A percentile compares a stretch with the other conserved stretches of the same genome.
phyloP scores from a whole-genome alignment of 1,140 invertebrate genomes.

The Apocrypta bakeri region DNA sequence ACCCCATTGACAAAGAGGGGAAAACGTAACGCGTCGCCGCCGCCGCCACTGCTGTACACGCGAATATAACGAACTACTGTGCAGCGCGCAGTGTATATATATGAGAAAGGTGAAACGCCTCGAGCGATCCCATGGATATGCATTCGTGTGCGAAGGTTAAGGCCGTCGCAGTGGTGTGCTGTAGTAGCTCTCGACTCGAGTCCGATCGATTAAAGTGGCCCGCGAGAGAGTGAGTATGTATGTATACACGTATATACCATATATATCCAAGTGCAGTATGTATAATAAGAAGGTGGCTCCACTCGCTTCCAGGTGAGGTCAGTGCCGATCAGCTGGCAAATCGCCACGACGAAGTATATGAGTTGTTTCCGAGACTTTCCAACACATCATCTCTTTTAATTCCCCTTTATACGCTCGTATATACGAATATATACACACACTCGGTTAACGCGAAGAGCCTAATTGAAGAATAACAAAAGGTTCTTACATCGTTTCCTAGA shows the following conservation, averaged over 20 bases:
- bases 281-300: not conserved
- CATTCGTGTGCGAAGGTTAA: slow-evolving; percentile 36
- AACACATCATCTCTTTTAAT: too few relatives aligned
- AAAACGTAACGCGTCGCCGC: not conserved
- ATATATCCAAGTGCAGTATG: not conserved
- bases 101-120: slow-evolving; percentile 27
- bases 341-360: not conserved
- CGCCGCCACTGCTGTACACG: not conserved
- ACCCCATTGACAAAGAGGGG: not conserved
- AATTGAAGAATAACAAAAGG: not conserved
- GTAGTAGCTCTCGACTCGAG: not conserved
- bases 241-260: not conserved
- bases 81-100: not conserved
- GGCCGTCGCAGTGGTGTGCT: slow-evolving; percentile 1
- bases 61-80: not conserved
- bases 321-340: slow-evolving; percentile 39
- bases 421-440: too few relatives aligned
- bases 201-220: not conserved
- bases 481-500: not conserved
- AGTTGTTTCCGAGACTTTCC: too few relatives aligned
- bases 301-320: slow-evolving; percentile 17
- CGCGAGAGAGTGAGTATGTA: not conserved
- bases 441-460: too few relatives aligned
- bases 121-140: slow-evolving; percentile 10
- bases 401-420: too few relatives aligned